Evolutionary conservation across 2,888 invertebrate species (phyloP).

Genomic region (Dendrolimus houi): DNA sequence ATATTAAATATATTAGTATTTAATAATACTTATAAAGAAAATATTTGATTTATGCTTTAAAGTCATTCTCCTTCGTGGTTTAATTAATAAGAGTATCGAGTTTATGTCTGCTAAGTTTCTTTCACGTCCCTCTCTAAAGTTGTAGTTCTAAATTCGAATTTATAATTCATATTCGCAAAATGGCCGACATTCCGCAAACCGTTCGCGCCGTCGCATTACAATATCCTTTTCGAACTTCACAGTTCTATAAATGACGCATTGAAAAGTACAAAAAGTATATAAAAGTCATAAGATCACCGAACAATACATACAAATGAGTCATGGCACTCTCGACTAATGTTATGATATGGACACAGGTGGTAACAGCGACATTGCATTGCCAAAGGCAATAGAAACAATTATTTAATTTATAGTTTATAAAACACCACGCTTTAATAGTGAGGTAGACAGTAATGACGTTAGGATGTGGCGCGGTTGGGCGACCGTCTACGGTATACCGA

Average conservation of each 20-base stretch:
- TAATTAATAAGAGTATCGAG: no score
- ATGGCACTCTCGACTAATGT: background rate
- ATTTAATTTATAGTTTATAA: background rate
- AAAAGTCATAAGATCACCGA: slow-evolving; percentile 4
- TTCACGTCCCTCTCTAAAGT: no score
- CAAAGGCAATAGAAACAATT: background rate
- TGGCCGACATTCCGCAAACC: background rate
- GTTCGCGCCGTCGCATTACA: background rate
- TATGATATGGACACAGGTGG: background rate
- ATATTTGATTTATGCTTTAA: no score
- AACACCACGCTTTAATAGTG: no score
- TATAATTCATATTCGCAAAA: background rate
- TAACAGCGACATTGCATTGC: background rate
- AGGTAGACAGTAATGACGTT: no score
- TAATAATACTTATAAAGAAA: no score
- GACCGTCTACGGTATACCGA: no score
- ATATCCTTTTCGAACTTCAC: background rate
- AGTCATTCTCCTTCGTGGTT: no score
- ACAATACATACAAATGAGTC: slow-evolving; percentile 7
- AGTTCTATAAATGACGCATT: background rate
- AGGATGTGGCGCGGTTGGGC: no score
- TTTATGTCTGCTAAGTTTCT: no score
- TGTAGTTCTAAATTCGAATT: no score
- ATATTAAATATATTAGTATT: no score
- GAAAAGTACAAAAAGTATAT: background rate